phyloP scores from a whole-genome alignment of 1,140 invertebrate genomes.

The Drosophila sp. region DNA sequence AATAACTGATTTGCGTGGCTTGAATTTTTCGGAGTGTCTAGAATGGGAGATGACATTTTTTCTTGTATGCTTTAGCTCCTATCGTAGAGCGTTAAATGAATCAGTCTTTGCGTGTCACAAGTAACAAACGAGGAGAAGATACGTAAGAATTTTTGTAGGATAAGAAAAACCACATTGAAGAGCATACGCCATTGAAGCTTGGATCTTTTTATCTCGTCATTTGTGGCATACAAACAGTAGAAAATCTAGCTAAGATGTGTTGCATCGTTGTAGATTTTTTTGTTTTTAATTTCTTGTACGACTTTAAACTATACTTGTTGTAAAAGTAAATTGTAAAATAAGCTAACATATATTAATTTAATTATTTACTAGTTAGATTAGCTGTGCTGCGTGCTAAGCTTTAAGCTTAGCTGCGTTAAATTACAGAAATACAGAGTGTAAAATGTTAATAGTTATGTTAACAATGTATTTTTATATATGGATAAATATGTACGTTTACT shows the following conservation, averaged over 20 bases:
- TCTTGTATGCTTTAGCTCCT: slow-evolving; percentile 32
- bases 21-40: slow-evolving; percentile 4
- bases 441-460: slow-evolving; percentile 47
- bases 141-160: slow-evolving; percentile 33
- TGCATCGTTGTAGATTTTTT: slow-evolving; percentile 16
- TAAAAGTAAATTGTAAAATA: slow-evolving; percentile 61
- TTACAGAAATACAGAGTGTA: slow-evolving; percentile 49
- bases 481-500: slow-evolving; percentile 30
- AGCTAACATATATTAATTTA: slow-evolving; percentile 61
- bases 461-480: slow-evolving; percentile 33
- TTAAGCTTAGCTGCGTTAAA: slow-evolving; percentile 63
- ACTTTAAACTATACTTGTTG: slow-evolving; percentile 53
- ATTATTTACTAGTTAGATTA: slow-evolving; percentile 35
- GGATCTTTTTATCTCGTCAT: slow-evolving; percentile 7
- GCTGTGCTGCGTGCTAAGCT: slow-evolving; percentile 39
- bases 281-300: no score
- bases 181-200: slow-evolving; percentile 9
- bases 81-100: slow-evolving; percentile 72
- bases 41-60: slow-evolving; percentile 13
- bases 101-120: slow-evolving; percentile 81
- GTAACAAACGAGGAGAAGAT: slow-evolving; percentile 66
- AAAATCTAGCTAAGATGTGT: slow-evolving; percentile 65
- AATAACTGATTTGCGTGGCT: slow-evolving; percentile 3
- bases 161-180: slow-evolving; percentile 25
- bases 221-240: slow-evolving; percentile 59